A percentile compares a stretch with the other conserved stretches of the same genome.
These are phyloP conservation scores for Tapera naevia DNA, from an alignment of 2,797 vertebrate genomes.

Conservation along the genomic window DNA sequence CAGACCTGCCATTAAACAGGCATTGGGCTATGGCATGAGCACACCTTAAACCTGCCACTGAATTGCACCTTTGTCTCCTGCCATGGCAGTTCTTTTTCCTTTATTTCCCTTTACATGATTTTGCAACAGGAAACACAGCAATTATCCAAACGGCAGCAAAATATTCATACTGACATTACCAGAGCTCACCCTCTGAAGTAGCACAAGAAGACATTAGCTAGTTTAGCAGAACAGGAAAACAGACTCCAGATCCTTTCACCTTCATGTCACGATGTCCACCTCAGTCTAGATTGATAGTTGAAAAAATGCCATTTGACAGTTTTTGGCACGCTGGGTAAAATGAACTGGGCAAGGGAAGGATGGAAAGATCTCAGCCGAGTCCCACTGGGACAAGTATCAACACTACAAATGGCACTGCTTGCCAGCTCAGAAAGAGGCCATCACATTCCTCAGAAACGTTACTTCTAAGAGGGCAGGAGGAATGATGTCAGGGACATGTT, in stretches of 20 bases:
- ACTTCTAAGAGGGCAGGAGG: not conserved
- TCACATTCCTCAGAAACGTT: slow-evolving; percentile 5
- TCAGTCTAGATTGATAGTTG: not conserved
- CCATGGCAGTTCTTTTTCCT: not conserved
- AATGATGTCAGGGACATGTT: not conserved
- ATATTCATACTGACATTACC: slow-evolving; percentile 8
- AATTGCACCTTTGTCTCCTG: not conserved
- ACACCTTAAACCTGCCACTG: not conserved
- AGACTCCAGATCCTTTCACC: slow-evolving; percentile 29
- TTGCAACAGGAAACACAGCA: slow-evolving; percentile 3
- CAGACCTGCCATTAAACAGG: not conserved
- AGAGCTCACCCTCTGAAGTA: not conserved
- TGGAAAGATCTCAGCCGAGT: slow-evolving; percentile 43
- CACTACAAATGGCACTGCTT: slow-evolving; percentile 3
- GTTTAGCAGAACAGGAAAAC: slow-evolving; percentile 27
- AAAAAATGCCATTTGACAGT: slow-evolving; percentile 46
- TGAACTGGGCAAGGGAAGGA: slow-evolving; percentile 28
- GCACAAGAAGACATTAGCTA: not conserved
- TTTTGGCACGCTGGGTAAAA: slow-evolving; percentile 36
- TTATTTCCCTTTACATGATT: not conserved
- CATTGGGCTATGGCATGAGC: accelerated
- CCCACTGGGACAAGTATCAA: slow-evolving; percentile 50
- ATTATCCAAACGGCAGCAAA: slow-evolving; percentile 19
- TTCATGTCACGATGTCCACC: slow-evolving; percentile 22
- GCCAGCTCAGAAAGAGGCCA: slow-evolving; percentile 35